Conservation (phyloP, 2,888 invertebrate genomes). For the Apotomis capreana region DNA sequence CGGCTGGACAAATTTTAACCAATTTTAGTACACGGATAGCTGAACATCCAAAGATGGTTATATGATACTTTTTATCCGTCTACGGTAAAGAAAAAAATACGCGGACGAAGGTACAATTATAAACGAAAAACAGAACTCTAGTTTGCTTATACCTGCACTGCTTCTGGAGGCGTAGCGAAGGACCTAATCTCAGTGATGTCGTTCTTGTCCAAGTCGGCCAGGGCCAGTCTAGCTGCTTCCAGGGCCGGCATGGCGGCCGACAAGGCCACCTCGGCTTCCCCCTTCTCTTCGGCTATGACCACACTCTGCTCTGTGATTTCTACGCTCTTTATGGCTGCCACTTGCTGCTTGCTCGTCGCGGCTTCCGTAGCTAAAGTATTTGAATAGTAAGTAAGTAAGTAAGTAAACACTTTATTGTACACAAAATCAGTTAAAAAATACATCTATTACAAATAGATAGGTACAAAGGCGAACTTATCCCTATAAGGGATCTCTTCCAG, state of each 20-base stretch:
- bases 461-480: too few relatives aligned
- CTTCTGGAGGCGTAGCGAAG: conserved; percentile 95
- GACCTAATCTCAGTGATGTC: conserved; percentile 97
- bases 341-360: conserved; percentile 90
- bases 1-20: too few relatives aligned
- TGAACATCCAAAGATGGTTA: too few relatives aligned
- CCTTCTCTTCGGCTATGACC: conserved; percentile 91
- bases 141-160: conserved; percentile 85
- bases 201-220: conserved; percentile 92
- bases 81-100: too few relatives aligned
- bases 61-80: too few relatives aligned
- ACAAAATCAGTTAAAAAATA: too few relatives aligned
- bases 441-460: too few relatives aligned
- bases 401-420: not conserved
- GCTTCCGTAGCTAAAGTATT: conserved; percentile 83
- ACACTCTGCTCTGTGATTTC: conserved; percentile 93
- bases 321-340: conserved; percentile 90
- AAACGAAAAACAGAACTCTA: not conserved
- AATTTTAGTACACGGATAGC: too few relatives aligned
- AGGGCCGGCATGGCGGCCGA: conserved; percentile 93
- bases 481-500: too few relatives aligned
- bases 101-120: too few relatives aligned
- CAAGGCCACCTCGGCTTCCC: conserved; percentile 91
- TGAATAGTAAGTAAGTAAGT: not conserved
- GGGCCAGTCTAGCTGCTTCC: conserved; percentile 90